Evolutionary conservation across 2,113 vertebrate species (phyloP).

Genomic region (Chunga burmeisteri): DNA sequence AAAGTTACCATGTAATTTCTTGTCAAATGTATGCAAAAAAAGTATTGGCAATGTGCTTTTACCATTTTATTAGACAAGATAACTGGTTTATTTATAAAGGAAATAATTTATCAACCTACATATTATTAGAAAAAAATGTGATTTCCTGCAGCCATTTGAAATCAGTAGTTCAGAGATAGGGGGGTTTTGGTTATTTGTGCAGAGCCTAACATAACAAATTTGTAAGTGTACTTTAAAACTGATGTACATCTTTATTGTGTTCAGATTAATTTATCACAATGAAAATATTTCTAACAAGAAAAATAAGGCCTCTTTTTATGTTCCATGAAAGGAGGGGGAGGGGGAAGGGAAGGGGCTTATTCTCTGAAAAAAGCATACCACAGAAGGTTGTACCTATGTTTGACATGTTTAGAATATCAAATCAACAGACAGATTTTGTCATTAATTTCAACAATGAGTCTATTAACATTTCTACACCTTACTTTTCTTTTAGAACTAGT

Average conservation of each 20-base stretch:
- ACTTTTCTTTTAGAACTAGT: neutral
- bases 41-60: neutral
- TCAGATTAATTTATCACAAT: neutral
- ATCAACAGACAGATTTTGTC: neutral
- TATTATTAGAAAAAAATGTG: neutral
- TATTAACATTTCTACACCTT: neutral
- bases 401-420: neutral
- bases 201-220: neutral
- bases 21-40: neutral
- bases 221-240: neutral
- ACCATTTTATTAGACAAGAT: neutral
- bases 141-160: neutral
- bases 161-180: neutral
- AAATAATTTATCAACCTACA: neutral
- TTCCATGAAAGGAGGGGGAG: neutral
- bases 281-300: neutral
- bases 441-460: neutral
- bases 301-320: neutral
- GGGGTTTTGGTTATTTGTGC: neutral
- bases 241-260: neutral
- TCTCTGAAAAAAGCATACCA: neutral
- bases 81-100: neutral
- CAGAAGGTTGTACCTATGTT: neutral
- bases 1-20: neutral
- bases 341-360: neutral